Evolutionary conservation across 2,797 vertebrate species (phyloP).

Genomic region (Orestias chungarensis): DNA sequence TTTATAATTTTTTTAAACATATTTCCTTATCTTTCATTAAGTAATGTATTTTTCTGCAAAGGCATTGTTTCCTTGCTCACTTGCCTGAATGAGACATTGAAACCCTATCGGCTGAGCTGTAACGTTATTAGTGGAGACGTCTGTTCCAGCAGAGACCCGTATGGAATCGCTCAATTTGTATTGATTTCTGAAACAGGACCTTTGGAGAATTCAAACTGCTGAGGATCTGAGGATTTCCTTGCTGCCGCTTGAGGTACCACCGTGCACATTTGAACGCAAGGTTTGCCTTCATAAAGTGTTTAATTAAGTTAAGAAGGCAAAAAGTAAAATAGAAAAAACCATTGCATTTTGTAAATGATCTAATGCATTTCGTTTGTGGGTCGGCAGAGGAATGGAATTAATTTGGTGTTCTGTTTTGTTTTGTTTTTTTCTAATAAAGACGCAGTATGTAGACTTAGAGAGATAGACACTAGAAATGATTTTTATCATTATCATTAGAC

Average conservation of each 20-base stretch:
- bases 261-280: background rate
- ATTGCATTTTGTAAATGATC: constrained; percentile 27
- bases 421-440: constrained; percentile 7
- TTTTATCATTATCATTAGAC: constrained; percentile 32
- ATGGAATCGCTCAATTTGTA: constrained; percentile 53
- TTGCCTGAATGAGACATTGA: constrained; percentile 34
- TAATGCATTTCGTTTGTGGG: constrained; percentile 50
- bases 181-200: constrained; percentile 53
- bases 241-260: background rate
- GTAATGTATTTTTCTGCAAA: constrained; percentile 28
- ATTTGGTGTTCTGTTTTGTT: constrained; percentile 35
- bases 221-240: constrained; percentile 38
- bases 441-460: background rate
- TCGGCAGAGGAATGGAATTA: constrained; percentile 23
- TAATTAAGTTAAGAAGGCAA: background rate
- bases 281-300: background rate
- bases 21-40: constrained; percentile 11
- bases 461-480: constrained; percentile 10
- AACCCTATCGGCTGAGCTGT: constrained; percentile 43
- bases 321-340: no score
- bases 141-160: constrained; percentile 28
- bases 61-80: constrained; percentile 13
- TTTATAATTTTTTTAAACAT: background rate
- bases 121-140: constrained; percentile 52
- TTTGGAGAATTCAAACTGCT: constrained; percentile 21